Base-by-base conservation (phyloP, 30 jellyfish, hydroid and myxozoan species). In the Sanderia malayensis region DNA sequence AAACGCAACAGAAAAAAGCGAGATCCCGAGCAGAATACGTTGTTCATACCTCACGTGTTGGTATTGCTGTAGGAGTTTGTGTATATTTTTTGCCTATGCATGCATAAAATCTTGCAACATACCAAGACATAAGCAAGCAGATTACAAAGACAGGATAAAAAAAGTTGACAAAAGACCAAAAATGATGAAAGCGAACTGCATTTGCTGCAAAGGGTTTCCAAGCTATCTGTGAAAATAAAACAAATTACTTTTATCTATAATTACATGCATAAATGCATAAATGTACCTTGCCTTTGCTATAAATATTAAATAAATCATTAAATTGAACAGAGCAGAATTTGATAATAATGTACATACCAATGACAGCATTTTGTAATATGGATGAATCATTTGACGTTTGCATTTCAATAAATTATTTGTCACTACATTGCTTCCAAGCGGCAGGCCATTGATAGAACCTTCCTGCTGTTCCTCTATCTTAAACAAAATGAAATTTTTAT, bases 381-480 rank as follows among this genome's bases (percentile, higher is more conserved):
- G 97, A 70, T 74, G 32, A 47, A 89, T 76, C 85, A 89, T 89
- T 45, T 82, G 76, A 28, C 83, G 33, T 62, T 89, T 89, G 86
- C 97, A 89, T 66, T 89, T 75, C 46, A 44, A 83, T 31, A 89
- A 58, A 89, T 89, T 89, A 70, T 69, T 47, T 23, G 97, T 89
- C 37, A 89, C 97, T 20, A 78, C 65, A 62, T 89, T 89, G 45
- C 85, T 41, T 20, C 81, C 80, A 47, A 44, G 37, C 10, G 83
- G 89, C 21, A 58, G 71, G 18, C 88, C 95, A 61, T 75, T 86
- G 11, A 79, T 46, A 0, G 89, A 89, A 30, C 96, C 93, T 31
- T 89, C 97, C 15, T 81, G 68, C 23, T 61, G 83, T 68, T 89
- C 97, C 25, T 93, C 66, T 32, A 89, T 89, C 97, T 89, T 30